Conservation (phyloP, 1,140 invertebrate species). For the Babylonia areolata region DNA sequence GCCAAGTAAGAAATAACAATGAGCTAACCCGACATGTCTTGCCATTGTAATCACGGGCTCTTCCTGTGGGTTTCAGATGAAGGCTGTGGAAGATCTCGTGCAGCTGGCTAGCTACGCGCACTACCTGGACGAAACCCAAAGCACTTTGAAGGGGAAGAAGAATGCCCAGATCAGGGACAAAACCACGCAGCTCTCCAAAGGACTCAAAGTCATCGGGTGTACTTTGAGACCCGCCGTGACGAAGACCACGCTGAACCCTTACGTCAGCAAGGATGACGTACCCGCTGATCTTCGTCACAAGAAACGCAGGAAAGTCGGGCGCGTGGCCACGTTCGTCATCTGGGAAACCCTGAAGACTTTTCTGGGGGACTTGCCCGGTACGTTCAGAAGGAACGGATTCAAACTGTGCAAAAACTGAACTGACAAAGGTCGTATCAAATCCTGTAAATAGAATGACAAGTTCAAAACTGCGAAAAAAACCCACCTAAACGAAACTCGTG, state of each 20-base stretch:
- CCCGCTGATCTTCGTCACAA: constrained; percentile 1
- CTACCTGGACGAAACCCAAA: not conserved
- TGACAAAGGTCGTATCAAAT: too few species aligned
- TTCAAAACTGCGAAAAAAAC: too few species aligned
- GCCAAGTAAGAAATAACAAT: too few species aligned
- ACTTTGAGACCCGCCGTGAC: not conserved
- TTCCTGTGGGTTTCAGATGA: constrained; percentile 13
- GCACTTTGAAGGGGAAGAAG: not conserved
- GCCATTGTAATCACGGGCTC: too few species aligned
- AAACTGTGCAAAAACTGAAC: not conserved
- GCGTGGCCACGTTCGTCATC: not conserved
- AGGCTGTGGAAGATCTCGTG: not conserved
- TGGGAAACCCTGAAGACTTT: not conserved
- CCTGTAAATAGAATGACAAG: too few species aligned
- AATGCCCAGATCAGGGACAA: not conserved
- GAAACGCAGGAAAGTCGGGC: not conserved
- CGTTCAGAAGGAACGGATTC: not conserved
- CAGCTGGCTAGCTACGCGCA: constrained; percentile 12
- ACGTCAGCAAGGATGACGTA: not conserved
- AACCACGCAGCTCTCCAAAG: not conserved
- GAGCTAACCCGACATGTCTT: too few species aligned
- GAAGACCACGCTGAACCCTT: not conserved
- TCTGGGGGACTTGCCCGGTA: not conserved
- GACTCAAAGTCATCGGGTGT: not conserved
- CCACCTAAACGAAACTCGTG: too few species aligned